Evolutionary conservation across 2,888 invertebrate genomes (phyloP).

Genomic region (Deladenus siricidicola): DNA sequence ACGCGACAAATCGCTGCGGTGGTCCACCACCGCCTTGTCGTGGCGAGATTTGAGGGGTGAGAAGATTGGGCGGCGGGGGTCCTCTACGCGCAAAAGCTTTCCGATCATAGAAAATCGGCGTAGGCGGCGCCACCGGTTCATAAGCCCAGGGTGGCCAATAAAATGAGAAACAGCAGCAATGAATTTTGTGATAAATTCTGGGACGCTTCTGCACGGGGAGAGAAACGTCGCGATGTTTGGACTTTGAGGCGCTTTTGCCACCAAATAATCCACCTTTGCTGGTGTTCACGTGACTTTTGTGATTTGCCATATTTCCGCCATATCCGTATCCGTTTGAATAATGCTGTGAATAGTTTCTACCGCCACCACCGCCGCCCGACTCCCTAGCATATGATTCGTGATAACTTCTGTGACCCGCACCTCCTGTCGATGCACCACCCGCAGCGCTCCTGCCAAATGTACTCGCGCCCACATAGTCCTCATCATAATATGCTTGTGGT

Average conservation of each 20-base stretch:
- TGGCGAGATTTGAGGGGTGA: not conserved
- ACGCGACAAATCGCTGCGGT: too few species aligned
- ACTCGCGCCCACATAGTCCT: constrained; percentile 1
- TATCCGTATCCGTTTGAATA: constrained; percentile 3
- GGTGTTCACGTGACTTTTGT: not conserved
- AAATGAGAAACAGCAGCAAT: constrained; percentile 21
- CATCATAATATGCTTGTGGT: not conserved
- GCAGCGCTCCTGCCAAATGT: constrained; percentile 6
- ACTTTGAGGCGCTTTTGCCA: not conserved
- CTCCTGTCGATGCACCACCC: not conserved
- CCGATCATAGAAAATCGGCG: constrained; percentile 18
- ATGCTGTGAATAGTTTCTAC: not conserved
- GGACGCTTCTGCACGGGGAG: not conserved
- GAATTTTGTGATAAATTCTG: constrained; percentile 5
- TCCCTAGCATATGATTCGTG: too few species aligned
- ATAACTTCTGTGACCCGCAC: not conserved
- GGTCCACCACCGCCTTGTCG: too few species aligned
- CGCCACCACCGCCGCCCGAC: too few species aligned
- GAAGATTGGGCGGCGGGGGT: not conserved
- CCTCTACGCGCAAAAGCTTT: not conserved
- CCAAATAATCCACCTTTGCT: constrained; percentile 2
- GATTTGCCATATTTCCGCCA: not conserved
- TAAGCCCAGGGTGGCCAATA: constrained; percentile 38
- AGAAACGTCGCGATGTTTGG: not conserved
- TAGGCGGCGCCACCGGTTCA: constrained; percentile 27